Base-by-base conservation (phyloP, 2,113 vertebrate genomes). In the Atlantisia rogersi region DNA sequence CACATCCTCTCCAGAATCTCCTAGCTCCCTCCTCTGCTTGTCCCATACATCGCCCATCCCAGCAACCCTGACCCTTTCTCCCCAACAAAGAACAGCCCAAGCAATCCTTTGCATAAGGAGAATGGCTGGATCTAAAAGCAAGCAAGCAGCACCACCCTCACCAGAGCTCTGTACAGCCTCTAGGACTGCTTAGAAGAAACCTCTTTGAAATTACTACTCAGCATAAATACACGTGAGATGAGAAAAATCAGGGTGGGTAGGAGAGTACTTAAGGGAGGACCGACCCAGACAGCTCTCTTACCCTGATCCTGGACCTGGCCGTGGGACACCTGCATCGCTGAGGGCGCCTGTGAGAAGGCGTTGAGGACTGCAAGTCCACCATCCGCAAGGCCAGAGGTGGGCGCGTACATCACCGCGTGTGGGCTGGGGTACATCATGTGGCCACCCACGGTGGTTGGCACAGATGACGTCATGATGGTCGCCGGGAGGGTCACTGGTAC, bases 391-490 rank as follows among this genome's bases (percentile, higher is more conserved):
- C 98, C 96, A 4, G 99, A 99, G 24, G 99, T 99, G 86, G 99
- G 99, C 5, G 99, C 98, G 11, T 99, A 99, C 99, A 99, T 99
- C 95, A 99, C 98, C 0, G 99, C 98, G 21, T 99, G 99, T 18
- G 99, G 98, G 90, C 99, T 99, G 94, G 99, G 98, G 97, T 99
- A 99, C 99, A 99, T 99, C 99, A 99, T 99, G 98, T 99, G 99
- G 97, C 99, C 99, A 13, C 99, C 98, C 97, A 99, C 98, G 6
- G 99, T 99, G 80, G 99, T 99, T 90, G 99, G 99, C 97, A 99
- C 98, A 3, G 99, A 99, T 2, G 99, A 99, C 31, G 99, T 99
- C 98, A 99, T 99, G 97, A 99, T 99, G 97, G 99, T 99, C n/a
- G 99, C 99, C 2, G 99, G 99, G 98, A 99, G 98, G 94, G 99